Base-by-base conservation (phyloP, 2,113 vertebrate species). In the Symphodus melops region DNA sequence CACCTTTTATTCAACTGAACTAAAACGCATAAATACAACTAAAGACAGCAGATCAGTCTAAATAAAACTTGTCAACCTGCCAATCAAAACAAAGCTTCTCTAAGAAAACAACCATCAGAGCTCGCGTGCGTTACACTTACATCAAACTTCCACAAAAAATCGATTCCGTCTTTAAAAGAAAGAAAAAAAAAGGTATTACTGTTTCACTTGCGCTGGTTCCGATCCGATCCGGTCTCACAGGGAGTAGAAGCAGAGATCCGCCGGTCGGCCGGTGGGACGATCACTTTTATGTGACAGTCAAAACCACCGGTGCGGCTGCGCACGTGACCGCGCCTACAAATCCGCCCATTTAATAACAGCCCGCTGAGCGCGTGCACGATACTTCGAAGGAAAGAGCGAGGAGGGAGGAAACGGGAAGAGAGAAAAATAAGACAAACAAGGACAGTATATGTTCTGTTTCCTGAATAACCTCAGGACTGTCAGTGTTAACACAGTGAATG, bases 301-400 rank as follows among this genome's bases (percentile, higher is more conserved):
- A 61, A 73, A 53, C 77, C 76, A 58, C 23, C 36, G n/a, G 55
- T 75, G 69, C 37, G 10, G 5, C 72, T 10, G 48, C 1, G 33
- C 48, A 52, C 82, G 79, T 63, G 87, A 84, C 39, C 83, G 86
- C 84, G 84, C 81, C 55, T 75, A 1, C 54, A 46, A 48, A 71
- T n/a, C 88, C 80, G 84, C 89, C 91, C 86, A 71, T 80, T 72
- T 88, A 89, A 92, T 88, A 82, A 46, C 79, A 68, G 69, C 73
- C 70, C 23, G 16, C 72, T 3, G 72, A 1, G 89, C 89, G 86
- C 85, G 85, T 66, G 71, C 86, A 72, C 78, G 75, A 4, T 4
- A 12, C 60, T 51, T 60, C 48, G 7, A 60, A 58, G 48, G 25
- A 48, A 46, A 16, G 5, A 12, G 33, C 12, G 8, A 1, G 13